Conservation (phyloP, 2,797 vertebrate genomes). For the Botia almorhae region DNA sequence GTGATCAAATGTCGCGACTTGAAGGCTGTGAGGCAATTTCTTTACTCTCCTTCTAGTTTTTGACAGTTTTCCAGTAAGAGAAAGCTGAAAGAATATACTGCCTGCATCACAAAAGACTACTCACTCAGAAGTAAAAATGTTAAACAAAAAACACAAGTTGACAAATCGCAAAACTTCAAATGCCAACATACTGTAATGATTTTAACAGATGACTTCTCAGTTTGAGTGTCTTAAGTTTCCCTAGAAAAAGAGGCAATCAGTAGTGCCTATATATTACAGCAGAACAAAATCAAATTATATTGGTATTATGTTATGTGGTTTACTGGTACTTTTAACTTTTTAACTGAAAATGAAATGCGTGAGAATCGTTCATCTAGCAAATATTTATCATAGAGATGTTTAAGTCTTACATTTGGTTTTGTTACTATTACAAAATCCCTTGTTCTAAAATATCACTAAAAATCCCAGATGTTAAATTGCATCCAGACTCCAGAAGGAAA, state of each 20-base stretch:
- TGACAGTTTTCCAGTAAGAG: not conserved
- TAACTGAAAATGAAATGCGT: too few species aligned
- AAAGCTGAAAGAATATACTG: not conserved
- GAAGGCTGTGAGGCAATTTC: not conserved
- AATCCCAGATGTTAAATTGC: not conserved
- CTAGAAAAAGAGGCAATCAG: not conserved
- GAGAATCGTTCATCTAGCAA: too few species aligned
- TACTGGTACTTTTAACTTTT: too few species aligned
- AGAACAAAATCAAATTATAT: too few species aligned
- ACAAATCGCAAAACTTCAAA: slow-evolving; percentile 12
- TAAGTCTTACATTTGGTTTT: not conserved
- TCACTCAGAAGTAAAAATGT: not conserved
- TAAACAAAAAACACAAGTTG: not conserved
- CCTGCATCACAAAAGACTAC: not conserved
- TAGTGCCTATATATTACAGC: too few species aligned
- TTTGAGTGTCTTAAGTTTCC: not conserved
- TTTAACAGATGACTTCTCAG: not conserved
- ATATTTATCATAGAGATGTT: not conserved
- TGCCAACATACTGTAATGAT: not conserved
- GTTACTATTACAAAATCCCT: not conserved
- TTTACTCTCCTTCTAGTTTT: not conserved
- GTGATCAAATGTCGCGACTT: slow-evolving; percentile 1
- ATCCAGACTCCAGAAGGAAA: slow-evolving; percentile 34
- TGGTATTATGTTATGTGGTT: too few species aligned
- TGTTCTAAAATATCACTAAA: not conserved